These are phyloP conservation scores for Sinocyclocheilus grahami DNA, from an alignment of 2,113 vertebrate species.

Conservation along the genomic window DNA sequence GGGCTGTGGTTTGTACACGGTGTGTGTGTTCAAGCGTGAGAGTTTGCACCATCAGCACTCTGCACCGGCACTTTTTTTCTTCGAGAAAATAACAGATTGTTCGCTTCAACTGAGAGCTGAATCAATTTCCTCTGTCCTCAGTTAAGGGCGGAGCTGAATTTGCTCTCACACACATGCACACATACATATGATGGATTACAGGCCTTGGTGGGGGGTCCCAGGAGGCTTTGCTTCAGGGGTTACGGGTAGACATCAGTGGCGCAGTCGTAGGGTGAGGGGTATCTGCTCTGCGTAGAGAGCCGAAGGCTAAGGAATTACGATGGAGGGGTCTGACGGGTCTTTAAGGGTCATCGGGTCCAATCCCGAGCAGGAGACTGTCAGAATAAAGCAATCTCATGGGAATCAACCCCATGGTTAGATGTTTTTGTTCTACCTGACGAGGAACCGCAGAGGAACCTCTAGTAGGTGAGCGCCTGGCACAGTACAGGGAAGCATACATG, in stretches of 20 bases:
- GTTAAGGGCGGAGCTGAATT: conserved; percentile 69
- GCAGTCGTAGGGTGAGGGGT: conserved; percentile 12
- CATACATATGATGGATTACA: conserved; percentile 74
- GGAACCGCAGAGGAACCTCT: neutral
- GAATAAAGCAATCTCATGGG: conserved; percentile 57
- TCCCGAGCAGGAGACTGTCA: conserved; percentile 52
- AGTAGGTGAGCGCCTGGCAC: neutral
- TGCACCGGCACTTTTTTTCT: conserved; percentile 18
- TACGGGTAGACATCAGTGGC: conserved; percentile 3
- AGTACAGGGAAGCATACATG: neutral
- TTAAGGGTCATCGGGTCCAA: conserved; percentile 75
- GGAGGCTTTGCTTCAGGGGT: conserved; percentile 58
- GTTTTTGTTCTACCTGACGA: conserved; percentile 28
- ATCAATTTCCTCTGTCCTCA: conserved; percentile 68
- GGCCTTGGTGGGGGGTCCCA: conserved; percentile 61
- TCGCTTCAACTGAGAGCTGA: conserved; percentile 61
- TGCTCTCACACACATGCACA: conserved; percentile 31
- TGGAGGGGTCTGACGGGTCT: conserved; percentile 66
- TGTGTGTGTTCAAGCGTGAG: conserved; percentile 58
- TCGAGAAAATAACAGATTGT: conserved; percentile 59
- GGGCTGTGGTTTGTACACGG: conserved; percentile 18
- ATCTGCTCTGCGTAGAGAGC: conserved; percentile 26
- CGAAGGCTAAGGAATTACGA: conserved; percentile 68
- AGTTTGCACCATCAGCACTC: conserved; percentile 47
- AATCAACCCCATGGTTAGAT: conserved; percentile 47